Conservation (phyloP, 2,888 invertebrate genomes). For the Amblyteles armatorius region DNA sequence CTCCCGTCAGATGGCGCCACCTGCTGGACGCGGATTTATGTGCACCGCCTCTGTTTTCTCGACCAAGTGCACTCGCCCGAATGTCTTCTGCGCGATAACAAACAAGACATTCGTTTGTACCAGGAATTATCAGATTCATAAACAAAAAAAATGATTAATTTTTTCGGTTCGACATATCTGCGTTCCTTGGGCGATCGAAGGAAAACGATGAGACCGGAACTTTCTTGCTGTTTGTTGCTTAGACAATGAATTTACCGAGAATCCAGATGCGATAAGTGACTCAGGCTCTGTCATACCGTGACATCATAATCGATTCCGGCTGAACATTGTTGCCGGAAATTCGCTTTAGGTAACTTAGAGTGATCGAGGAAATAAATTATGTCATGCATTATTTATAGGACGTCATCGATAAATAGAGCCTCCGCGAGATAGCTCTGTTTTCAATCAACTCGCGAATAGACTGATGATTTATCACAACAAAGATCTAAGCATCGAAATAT, state of each 20-base stretch:
- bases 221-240: background rate
- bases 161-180: background rate
- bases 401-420: slow-evolving; percentile 6
- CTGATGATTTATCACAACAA: background rate
- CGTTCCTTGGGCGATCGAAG: background rate
- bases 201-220: background rate
- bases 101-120: background rate
- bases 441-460: background rate
- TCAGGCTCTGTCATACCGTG: slow-evolving; percentile 61
- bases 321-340: slow-evolving; percentile 28
- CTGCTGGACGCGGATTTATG: background rate
- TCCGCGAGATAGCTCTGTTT: background rate
- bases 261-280: slow-evolving; percentile 26
- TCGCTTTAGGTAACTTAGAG: background rate
- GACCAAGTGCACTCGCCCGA: background rate
- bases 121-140: background rate
- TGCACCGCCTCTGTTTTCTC: background rate
- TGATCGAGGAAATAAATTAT: slow-evolving; percentile 1
- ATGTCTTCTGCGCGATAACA: background rate
- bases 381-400: slow-evolving; percentile 1
- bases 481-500: slow-evolving; percentile 6
- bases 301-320: slow-evolving; percentile 47
- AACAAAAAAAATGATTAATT: background rate
- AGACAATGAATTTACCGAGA: slow-evolving; percentile 24
- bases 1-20: slow-evolving; percentile 67